Base-by-base conservation (phyloP, 2,888 invertebrate species). In the Callyntrura sp. region DNA sequence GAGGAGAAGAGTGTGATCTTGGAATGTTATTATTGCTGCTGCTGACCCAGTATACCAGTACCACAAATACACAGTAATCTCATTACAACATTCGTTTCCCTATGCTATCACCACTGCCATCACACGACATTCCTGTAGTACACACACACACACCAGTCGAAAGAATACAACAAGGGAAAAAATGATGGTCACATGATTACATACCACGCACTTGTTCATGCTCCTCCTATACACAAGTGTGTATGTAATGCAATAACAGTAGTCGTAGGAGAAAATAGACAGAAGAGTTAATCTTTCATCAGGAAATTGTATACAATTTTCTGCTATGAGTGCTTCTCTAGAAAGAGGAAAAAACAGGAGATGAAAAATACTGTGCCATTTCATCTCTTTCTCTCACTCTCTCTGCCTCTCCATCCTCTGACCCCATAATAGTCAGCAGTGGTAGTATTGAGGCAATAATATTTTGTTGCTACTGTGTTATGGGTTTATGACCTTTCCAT, bases 41-140 rank as follows among this genome's bases (percentile, higher is more conserved):
- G 78, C 51, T 78, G 78, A 78, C 78, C 78, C 55, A 78, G 25
- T 78, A 78, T 78, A 55, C 78, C 35, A 78, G 51, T 78, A 78
- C 55, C 78, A 78, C 78, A 78, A 57, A 78, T 78, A 55, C 78
- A 78, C 17, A 68, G 23, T 78, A 78, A 78, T 78, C 55, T 55
- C 28, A 57, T 78, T 78, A 78, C 55, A 55, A 55, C 57, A 35
- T 78, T 78, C 78, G 51, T 28, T 78, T 35, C 28, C 6, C 9
- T 17, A 35, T 35, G 35, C 35, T 6, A 23, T 43, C 43, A n/a
- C 68, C 68, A 28, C 9, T 6, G 14, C 6, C 35, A 25, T 28
- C 65, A 6, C 20, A 73, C 45, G 20, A 45, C 70, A 73, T 35
- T 35, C 35, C 35, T 35, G 35, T 35, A 6, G 3, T 35, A 6